phyloP scores from a whole-genome alignment of 2,797 vertebrate species.

The Rhabdophis nuchalis region DNA sequence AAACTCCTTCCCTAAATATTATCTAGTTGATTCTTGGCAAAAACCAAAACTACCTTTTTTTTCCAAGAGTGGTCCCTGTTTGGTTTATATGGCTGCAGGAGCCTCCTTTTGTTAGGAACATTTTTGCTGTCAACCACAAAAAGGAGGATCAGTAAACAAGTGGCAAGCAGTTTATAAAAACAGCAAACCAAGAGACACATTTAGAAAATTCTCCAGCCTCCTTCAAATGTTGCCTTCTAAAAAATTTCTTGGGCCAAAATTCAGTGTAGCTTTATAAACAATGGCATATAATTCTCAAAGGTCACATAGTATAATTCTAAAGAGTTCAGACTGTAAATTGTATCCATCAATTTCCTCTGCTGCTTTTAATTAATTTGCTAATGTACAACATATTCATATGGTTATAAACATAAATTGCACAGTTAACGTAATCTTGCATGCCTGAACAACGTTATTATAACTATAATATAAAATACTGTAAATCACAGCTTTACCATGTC shows the following conservation, averaged over 20 bases:
- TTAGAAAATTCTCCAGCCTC: background rate
- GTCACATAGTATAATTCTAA: background rate
- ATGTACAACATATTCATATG: background rate
- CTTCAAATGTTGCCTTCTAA: background rate
- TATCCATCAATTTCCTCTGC: background rate
- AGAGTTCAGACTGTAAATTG: background rate
- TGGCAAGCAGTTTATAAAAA: background rate
- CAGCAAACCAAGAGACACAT: background rate
- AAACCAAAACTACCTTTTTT: background rate
- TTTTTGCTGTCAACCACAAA: background rate
- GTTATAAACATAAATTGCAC: conserved; percentile 5
- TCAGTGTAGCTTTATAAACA: background rate
- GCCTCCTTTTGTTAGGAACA: background rate
- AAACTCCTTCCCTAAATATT: conserved; percentile 42
- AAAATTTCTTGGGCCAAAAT: background rate
- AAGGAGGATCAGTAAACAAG: background rate
- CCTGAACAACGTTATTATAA: background rate
- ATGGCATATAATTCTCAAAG: background rate
- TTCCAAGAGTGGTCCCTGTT: background rate
- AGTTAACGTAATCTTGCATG: background rate
- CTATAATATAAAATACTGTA: background rate
- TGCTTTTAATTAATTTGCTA: conserved; percentile 21
- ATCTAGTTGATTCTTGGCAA: conserved; percentile 9
- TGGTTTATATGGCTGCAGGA: background rate
- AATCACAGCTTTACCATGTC: background rate